Evolutionary conservation across 2,113 vertebrate species (phyloP).

Genomic region (Caranx ignobilis): DNA sequence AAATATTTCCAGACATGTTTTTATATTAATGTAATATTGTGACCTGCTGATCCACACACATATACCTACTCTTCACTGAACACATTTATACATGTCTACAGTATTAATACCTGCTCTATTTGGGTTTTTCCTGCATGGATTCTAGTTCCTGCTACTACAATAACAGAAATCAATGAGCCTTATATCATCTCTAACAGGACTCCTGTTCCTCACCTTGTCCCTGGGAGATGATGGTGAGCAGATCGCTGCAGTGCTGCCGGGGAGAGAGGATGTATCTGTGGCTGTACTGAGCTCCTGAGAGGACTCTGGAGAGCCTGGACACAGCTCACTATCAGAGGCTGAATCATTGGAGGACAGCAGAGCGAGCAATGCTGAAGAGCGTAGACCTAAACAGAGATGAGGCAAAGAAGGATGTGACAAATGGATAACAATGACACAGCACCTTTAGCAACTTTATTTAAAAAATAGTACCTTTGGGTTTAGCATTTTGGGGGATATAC

Average conservation of each 20-base stretch:
- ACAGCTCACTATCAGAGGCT: conserved; percentile 77
- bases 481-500: neutral
- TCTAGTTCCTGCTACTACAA: neutral
- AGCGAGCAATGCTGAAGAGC: conserved; percentile 89
- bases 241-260: conserved; percentile 80
- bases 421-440: neutral
- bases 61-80: neutral
- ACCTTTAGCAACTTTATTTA: neutral
- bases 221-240: conserved; percentile 81
- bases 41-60: neutral
- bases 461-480: too few relatives aligned
- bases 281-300: conserved; percentile 81
- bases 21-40: neutral
- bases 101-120: neutral
- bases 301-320: conserved; percentile 67
- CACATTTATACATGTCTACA: neutral
- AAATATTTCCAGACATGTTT: neutral
- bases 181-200: neutral
- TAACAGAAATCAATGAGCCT: neutral
- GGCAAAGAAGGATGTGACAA: neutral
- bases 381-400: conserved; percentile 85
- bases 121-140: neutral
- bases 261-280: conserved; percentile 81
- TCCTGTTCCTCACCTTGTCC: conserved; percentile 70
- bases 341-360: conserved; percentile 89